Evolutionary conservation across 2,113 vertebrate genomes (phyloP).

Genomic region (Hoplias malabaricus): DNA sequence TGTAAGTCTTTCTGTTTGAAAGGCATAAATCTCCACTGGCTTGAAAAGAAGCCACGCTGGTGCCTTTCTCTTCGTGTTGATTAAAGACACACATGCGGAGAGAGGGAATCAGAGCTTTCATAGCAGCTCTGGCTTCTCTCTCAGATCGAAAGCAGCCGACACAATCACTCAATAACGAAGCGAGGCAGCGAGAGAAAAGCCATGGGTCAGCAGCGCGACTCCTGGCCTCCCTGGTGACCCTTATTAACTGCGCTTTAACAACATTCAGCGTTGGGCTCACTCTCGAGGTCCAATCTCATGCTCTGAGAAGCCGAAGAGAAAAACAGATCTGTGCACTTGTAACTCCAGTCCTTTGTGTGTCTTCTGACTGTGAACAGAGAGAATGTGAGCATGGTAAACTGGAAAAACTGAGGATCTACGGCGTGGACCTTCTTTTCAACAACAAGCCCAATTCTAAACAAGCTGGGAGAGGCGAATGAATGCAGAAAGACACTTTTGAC

Average conservation of each 20-base stretch:
- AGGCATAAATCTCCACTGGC: background rate
- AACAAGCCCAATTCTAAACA: no score
- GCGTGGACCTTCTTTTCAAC: no score
- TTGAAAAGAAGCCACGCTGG: conserved; percentile 4
- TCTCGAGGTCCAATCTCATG: background rate
- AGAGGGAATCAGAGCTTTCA: background rate
- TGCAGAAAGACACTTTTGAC: no score
- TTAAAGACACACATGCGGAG: background rate
- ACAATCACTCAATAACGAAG: conserved; percentile 23
- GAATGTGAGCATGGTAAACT: background rate
- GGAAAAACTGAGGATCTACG: background rate
- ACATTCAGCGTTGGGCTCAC: background rate
- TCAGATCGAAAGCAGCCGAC: conserved; percentile 14
- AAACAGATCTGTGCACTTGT: background rate
- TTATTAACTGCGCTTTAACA: conserved; percentile 32
- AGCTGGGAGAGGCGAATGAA: no score
- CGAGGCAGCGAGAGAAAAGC: background rate
- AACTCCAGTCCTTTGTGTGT: background rate
- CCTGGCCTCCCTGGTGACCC: conserved; percentile 10
- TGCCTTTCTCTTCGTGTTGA: background rate
- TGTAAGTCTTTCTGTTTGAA: background rate
- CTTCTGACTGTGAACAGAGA: background rate
- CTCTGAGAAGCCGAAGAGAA: background rate
- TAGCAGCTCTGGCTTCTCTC: conserved; percentile 6
- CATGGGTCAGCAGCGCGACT: conserved; percentile 15